Conservation (phyloP, 2,797 vertebrate genomes). For the Gila robusta region DNA sequence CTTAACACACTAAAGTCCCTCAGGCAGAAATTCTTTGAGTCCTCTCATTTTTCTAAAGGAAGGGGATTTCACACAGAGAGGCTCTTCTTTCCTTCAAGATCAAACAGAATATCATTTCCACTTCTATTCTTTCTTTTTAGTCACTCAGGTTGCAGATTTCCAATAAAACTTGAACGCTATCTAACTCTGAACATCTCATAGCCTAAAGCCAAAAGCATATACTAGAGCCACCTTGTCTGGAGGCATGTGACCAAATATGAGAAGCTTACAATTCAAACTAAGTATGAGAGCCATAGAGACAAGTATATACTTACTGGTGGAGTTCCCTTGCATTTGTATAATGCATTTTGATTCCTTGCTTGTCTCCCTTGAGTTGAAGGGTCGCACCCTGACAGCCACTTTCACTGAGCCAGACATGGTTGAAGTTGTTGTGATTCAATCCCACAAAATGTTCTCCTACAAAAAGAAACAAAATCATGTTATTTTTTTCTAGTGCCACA, state of each 20-base stretch:
- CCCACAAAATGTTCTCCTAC: conserved; percentile 68
- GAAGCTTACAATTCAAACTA: conserved; percentile 36
- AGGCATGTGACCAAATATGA: conserved; percentile 42
- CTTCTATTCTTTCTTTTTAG: conserved; percentile 65
- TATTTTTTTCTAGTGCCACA: neutral
- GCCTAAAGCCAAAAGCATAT: conserved; percentile 52
- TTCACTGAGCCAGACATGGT: conserved; percentile 99
- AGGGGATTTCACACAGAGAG: conserved; percentile 66
- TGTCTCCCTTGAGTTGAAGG: conserved; percentile 95
- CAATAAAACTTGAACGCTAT: conserved; percentile 40
- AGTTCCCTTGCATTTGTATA: conserved; percentile 99
- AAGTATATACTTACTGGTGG: conserved; percentile 90
- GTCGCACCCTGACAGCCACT: conserved; percentile 95
- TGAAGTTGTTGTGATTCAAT: conserved; percentile 62
- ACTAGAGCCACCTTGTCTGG: conserved; percentile 41
- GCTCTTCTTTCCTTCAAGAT: conserved; percentile 70
- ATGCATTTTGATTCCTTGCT: conserved; percentile 99
- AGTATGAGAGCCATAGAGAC: conserved; percentile 23
- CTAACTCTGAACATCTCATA: conserved; percentile 19
- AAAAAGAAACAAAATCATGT: conserved; percentile 22
- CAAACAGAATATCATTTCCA: conserved; percentile 66
- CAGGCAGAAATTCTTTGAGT: conserved; percentile 69
- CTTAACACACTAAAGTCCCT: conserved; percentile 65
- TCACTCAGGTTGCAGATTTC: conserved; percentile 68
- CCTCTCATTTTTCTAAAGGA: conserved; percentile 51